These are phyloP conservation scores for Colletes latitarsis DNA, from an alignment of 1,140 invertebrate species.

Conservation along the genomic window DNA sequence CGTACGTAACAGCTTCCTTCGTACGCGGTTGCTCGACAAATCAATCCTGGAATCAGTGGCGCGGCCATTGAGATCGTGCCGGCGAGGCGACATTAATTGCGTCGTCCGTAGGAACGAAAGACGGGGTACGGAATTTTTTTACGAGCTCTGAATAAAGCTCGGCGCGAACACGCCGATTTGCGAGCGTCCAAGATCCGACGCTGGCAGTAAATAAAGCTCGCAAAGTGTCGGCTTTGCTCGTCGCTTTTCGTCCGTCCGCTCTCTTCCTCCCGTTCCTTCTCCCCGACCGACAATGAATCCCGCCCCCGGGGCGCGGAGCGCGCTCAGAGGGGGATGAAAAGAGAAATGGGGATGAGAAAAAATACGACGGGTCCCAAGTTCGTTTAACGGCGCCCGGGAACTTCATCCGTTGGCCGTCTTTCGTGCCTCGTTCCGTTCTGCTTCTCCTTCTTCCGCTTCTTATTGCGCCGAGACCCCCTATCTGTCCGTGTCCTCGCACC, in stretches of 20 bases:
- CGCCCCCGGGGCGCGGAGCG: not conserved
- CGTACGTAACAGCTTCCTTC: too few species aligned
- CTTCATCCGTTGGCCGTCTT: slow-evolving; percentile 46
- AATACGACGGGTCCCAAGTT: slow-evolving; percentile 63
- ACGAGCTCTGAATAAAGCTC: slow-evolving; percentile 35
- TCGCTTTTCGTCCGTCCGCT: slow-evolving; percentile 46
- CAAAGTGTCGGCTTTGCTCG: slow-evolving; percentile 46
- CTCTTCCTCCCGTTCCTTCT: slow-evolving; percentile 2
- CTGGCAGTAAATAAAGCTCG: slow-evolving; percentile 54
- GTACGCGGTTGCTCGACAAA: too few species aligned
- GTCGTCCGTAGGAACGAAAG: not conserved
- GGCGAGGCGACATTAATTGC: not conserved
- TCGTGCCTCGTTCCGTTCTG: not conserved
- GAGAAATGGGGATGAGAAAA: slow-evolving; percentile 55
- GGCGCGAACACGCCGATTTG: slow-evolving; percentile 43
- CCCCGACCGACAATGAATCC: slow-evolving; percentile 66
- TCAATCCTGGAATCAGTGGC: too few species aligned
- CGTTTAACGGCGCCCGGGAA: slow-evolving; percentile 64
- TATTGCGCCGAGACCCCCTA: not conserved
- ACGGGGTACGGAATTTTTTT: not conserved
- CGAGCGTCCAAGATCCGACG: slow-evolving; percentile 42
- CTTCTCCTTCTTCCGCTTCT: not conserved
- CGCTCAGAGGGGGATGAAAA: slow-evolving; percentile 34
- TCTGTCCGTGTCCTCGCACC: slow-evolving; percentile 26
- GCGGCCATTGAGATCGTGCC: too few species aligned